Conservation (phyloP, 2,888 invertebrate genomes). For the Serripes groenlandicus region DNA sequence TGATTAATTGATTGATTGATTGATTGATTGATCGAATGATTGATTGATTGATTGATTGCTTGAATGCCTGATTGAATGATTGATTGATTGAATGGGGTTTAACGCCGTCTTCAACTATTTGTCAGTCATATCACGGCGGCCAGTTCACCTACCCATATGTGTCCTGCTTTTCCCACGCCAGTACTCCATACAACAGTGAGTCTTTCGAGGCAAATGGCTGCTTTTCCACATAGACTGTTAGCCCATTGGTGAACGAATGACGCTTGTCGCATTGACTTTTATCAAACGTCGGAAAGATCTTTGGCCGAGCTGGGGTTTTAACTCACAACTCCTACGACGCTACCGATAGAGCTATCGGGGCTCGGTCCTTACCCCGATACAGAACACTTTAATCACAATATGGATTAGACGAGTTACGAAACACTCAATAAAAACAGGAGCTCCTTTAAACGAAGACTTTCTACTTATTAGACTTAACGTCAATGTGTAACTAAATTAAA, state of each 20-base stretch:
- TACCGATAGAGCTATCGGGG: not conserved
- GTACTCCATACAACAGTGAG: not conserved
- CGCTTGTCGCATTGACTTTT: not conserved
- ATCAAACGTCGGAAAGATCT: not conserved
- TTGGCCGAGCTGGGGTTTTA: not conserved
- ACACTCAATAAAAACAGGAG: too few relatives aligned
- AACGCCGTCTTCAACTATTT: not conserved
- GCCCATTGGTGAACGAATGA: not conserved
- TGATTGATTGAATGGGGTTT: not conserved
- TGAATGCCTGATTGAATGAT: not conserved
- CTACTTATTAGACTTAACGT: too few relatives aligned
- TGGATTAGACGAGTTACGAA: too few relatives aligned
- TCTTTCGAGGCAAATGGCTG: not conserved
- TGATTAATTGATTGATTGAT: too few relatives aligned
- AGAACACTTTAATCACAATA: too few relatives aligned
- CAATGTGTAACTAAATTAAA: too few relatives aligned
- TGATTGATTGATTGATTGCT: too few relatives aligned
- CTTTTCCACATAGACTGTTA: not conserved
- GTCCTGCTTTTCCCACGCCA: not conserved
- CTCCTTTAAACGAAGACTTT: too few relatives aligned
- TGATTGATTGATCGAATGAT: too few relatives aligned
- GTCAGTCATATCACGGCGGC: not conserved
- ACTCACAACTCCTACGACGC: not conserved
- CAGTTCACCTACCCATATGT: not conserved
- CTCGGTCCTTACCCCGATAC: too few relatives aligned